Conservation (phyloP, 1,140 invertebrate species). For the Drosophila kurseongensis region DNA sequence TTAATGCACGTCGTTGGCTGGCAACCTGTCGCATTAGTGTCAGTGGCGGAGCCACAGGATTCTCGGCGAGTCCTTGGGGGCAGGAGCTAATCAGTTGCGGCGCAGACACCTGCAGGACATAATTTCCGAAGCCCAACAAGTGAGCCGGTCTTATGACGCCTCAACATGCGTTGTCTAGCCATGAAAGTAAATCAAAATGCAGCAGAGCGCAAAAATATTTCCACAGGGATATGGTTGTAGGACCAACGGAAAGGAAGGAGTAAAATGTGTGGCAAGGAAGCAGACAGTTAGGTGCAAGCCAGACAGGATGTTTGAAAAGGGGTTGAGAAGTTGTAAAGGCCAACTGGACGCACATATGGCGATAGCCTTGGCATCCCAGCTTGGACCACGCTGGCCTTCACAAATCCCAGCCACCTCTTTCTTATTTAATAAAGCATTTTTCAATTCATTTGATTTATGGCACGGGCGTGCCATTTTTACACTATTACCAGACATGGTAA, state of each 20-base stretch:
- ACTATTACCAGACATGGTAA: background rate
- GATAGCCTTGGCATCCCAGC: conserved; percentile 9
- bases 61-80: conserved; percentile 8
- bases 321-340: background rate
- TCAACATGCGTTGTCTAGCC: conserved; percentile 56
- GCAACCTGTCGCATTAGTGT: conserved; percentile 73
- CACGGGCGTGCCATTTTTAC: conserved; percentile 55
- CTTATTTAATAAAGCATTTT: conserved; percentile 82
- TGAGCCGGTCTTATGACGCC: conserved; percentile 43
- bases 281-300: conserved; percentile 32
- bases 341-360: conserved; percentile 49
- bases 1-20: conserved; percentile 58
- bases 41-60: conserved; percentile 22
- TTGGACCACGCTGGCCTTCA: conserved; percentile 13
- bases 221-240: conserved; percentile 4
- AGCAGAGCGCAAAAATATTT: conserved; percentile 64
- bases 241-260: background rate
- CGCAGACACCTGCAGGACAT: conserved; percentile 78
- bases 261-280: conserved; percentile 7
- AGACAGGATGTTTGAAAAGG: conserved; percentile 13
- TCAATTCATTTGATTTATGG: conserved; percentile 78
- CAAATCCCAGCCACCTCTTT: conserved; percentile 10
- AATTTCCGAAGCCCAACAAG: conserved; percentile 70
- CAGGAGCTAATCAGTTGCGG: conserved; percentile 70
- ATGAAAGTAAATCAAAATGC: conserved; percentile 82